Conservation (phyloP, 2,888 invertebrate genomes). For the Glaucopsyche alexis region DNA sequence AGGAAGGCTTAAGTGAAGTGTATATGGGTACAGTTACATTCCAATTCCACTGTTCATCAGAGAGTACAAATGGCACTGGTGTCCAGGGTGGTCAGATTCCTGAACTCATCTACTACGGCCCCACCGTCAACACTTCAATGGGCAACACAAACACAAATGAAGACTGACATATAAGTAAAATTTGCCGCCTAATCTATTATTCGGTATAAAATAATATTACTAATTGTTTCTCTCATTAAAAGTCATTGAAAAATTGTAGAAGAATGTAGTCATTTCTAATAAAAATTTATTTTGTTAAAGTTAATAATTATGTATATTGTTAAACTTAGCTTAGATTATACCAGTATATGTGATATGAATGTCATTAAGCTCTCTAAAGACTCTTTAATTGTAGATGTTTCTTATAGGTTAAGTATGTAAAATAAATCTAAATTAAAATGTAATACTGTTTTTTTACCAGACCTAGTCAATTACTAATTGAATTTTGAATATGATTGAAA, state of each 20-base stretch:
- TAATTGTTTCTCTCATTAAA: slow-evolving; percentile 25
- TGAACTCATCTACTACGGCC: slow-evolving; percentile 96
- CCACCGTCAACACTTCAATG: slow-evolving; percentile 78
- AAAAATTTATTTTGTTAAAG: slow-evolving; percentile 59
- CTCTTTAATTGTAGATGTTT: slow-evolving; percentile 57
- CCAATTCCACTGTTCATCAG: slow-evolving; percentile 98
- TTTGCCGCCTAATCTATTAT: slow-evolving; percentile 56
- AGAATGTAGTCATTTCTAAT: slow-evolving; percentile 59
- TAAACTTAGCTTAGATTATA: slow-evolving; percentile 57
- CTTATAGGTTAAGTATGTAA: slow-evolving; percentile 50
- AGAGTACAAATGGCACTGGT: slow-evolving; percentile 98
- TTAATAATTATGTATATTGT: slow-evolving; percentile 67
- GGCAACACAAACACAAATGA: slow-evolving; percentile 67
- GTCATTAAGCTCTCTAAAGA: slow-evolving; percentile 75
- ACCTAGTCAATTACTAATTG: not conserved
- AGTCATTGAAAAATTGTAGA: slow-evolving; percentile 38
- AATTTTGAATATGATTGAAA: not conserved
- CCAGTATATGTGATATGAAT: slow-evolving; percentile 77
- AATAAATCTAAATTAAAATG: slow-evolving; percentile 48
- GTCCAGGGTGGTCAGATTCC: slow-evolving; percentile 99
- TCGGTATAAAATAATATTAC: slow-evolving; percentile 50
- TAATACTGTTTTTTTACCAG: not conserved
- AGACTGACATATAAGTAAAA: slow-evolving; percentile 70
- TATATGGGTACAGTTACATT: slow-evolving; percentile 96
- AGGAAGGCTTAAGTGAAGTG: slow-evolving; percentile 97